Percentiles rank a stretch among this genome's conserved stretches.
These are phyloP conservation scores for Octopus bimaculoides DNA, from an alignment of 1,140 invertebrate species.

Conservation along the genomic window DNA sequence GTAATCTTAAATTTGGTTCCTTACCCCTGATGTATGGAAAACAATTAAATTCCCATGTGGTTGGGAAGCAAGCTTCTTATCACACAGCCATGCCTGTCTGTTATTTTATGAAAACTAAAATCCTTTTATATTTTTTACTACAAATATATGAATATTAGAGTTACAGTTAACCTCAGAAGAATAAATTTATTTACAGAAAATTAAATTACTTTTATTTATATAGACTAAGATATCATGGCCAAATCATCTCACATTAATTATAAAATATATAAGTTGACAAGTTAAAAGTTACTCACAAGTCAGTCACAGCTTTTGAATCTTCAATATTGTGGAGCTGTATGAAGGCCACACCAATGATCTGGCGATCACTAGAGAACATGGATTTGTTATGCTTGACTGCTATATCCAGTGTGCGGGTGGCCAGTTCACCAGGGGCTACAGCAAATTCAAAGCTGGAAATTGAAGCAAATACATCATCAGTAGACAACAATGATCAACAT, in stretches of 20 bases:
- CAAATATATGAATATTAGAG: neutral
- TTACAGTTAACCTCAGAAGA: neutral
- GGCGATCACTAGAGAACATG: slow-evolving; percentile 47
- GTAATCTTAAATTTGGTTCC: too few species aligned
- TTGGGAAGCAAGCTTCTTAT: neutral
- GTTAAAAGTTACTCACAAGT: slow-evolving; percentile 39
- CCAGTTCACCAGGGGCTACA: slow-evolving; percentile 39
- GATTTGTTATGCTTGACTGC: slow-evolving; percentile 49
- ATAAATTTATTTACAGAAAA: neutral
- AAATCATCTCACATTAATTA: neutral
- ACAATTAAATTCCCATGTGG: too few species aligned
- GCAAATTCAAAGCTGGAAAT: slow-evolving; percentile 50
- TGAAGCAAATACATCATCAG: neutral
- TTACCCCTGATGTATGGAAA: too few species aligned
- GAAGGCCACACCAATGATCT: slow-evolving; percentile 42
- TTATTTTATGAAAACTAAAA: too few species aligned
- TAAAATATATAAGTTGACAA: neutral
- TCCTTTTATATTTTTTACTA: neutral
- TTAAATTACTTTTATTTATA: neutral
- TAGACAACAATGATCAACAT: too few species aligned
- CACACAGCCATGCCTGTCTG: neutral
- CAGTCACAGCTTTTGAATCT: slow-evolving; percentile 41
- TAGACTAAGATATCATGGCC: neutral
- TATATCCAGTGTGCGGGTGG: slow-evolving; percentile 38
- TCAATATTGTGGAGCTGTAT: slow-evolving; percentile 46